These are phyloP conservation scores for Drosophila lowei DNA, from an alignment of 1,140 invertebrate genomes.

Conservation along the genomic window DNA sequence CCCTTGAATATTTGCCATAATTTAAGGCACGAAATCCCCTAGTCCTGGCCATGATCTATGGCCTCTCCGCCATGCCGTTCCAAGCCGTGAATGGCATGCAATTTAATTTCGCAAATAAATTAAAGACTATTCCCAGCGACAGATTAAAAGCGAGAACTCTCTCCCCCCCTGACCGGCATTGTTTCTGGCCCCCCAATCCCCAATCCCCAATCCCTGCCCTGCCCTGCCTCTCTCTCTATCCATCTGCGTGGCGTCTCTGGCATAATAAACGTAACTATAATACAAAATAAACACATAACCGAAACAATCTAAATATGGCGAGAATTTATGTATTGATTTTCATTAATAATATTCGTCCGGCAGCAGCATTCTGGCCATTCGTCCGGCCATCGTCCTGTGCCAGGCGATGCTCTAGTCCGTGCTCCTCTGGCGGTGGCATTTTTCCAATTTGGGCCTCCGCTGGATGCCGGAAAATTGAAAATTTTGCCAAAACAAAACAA, in stretches of 20 bases:
- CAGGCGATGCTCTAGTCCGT: slow-evolving; percentile 23
- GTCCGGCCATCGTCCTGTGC: not conserved
- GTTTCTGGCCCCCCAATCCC: no score
- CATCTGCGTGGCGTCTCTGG: slow-evolving; percentile 1
- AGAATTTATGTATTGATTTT: slow-evolving; percentile 81
- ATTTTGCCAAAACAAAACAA: slow-evolving; percentile 75
- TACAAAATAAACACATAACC: slow-evolving; percentile 79
- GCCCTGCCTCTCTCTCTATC: slow-evolving; percentile 12
- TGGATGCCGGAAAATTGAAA: slow-evolving; percentile 78
- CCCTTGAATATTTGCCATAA: no score
- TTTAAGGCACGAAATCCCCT: no score
- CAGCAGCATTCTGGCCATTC: slow-evolving; percentile 15
- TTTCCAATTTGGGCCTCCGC: slow-evolving; percentile 74
- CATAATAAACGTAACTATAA: slow-evolving; percentile 81
- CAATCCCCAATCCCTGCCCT: slow-evolving; percentile 6
- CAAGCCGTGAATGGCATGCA: slow-evolving; percentile 26
- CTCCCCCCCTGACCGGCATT: not conserved
- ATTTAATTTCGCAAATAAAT: slow-evolving; percentile 64
- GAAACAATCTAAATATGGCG: slow-evolving; percentile 80
- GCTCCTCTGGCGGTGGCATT: slow-evolving; percentile 52
- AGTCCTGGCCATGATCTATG: slow-evolving; percentile 36
- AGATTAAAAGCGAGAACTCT: slow-evolving; percentile 54
- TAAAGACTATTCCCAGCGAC: slow-evolving; percentile 58
- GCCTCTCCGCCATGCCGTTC: not conserved
- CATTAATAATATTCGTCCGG: slow-evolving; percentile 68